phyloP scores from a whole-genome alignment of 1,140 invertebrate genomes.

The Wiebesia pumilae region DNA sequence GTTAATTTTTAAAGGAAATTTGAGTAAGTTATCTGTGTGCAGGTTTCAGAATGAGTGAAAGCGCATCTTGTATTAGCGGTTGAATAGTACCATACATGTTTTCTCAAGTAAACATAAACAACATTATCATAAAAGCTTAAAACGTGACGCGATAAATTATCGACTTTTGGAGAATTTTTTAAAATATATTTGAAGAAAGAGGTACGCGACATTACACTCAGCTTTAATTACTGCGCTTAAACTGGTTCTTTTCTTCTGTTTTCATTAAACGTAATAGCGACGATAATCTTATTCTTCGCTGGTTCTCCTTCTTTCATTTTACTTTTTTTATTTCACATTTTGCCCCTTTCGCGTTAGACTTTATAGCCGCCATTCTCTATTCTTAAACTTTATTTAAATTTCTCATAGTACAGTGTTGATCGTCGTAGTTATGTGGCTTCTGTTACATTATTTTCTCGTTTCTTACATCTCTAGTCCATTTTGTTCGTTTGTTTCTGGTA shows the following conservation, averaged over 20 bases:
- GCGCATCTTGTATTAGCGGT: neutral
- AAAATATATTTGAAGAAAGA: too few species aligned
- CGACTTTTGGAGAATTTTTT: neutral
- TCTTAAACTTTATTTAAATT: neutral
- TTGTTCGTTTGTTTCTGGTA: neutral
- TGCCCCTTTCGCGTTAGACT: too few species aligned
- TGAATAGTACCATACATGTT: neutral
- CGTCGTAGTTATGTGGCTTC: neutral
- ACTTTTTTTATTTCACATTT: too few species aligned
- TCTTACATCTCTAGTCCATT: neutral
- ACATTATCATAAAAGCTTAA: neutral
- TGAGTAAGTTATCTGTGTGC: neutral
- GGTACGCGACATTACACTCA: too few species aligned
- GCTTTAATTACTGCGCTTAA: too few species aligned
- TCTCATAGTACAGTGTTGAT: neutral
- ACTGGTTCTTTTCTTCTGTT: too few species aligned
- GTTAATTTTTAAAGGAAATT: constrained; percentile 18
- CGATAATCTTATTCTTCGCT: too few species aligned
- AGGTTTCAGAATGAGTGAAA: neutral
- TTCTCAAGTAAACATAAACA: neutral
- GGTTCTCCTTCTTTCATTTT: too few species aligned
- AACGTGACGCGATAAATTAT: neutral
- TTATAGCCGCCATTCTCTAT: neutral
- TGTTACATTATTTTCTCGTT: neutral
- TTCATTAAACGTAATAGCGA: too few species aligned